Base-by-base conservation (phyloP, 2,888 invertebrate species). In the Drosophila subquinaria region DNA sequence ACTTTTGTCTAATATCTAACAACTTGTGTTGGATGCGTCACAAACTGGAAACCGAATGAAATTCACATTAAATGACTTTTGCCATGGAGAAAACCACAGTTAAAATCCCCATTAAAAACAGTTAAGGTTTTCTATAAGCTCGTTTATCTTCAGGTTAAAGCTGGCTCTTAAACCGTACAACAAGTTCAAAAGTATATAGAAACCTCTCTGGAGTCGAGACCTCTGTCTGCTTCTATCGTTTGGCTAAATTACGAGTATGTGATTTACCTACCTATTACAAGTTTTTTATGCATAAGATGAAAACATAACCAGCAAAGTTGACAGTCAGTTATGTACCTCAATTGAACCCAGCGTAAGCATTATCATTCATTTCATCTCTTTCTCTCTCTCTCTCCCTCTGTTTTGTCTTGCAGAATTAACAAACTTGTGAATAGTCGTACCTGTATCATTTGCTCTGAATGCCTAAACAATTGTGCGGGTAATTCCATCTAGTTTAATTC, bases 391-490 rank as follows among this genome's bases (percentile, higher is more conserved):
- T 17, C 6, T 33, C 1, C 35, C 4, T 36, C 8, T 20, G 4
- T 13, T 36, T 36, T 13, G 35, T 23, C 51, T 51, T 51, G 36
- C 36, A 51, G 51, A 8, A 36, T 57, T 64, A 78, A 61, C 64
- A 67, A 64, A 45, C 5, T 45, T 45, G 23, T 45, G 56, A 53
- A 56, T 51, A 65, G 64, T 71, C 38, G 79, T 70, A 68, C 75
- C 79, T 45, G 79, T 74, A 79, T 74, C 56, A 66, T 60, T 65
- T 64, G 62, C 59, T 62, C 59, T 27, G 56, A 59, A 59, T 69
- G 53, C 20, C 40, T 48, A 17, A 57, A 66, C 69, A 81, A 75
- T 83, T 81, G 81, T 83, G 89, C 89, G 83, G 83, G 89, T 83
- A 83, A 89, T 84, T 75, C 69, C 53, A 79, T 71, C 66, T 66